Evolutionary conservation across 2,797 vertebrate genomes (phyloP), one percentile per base, ranked within the genome.

Genomic region (Tragopan temminckii): DNA sequence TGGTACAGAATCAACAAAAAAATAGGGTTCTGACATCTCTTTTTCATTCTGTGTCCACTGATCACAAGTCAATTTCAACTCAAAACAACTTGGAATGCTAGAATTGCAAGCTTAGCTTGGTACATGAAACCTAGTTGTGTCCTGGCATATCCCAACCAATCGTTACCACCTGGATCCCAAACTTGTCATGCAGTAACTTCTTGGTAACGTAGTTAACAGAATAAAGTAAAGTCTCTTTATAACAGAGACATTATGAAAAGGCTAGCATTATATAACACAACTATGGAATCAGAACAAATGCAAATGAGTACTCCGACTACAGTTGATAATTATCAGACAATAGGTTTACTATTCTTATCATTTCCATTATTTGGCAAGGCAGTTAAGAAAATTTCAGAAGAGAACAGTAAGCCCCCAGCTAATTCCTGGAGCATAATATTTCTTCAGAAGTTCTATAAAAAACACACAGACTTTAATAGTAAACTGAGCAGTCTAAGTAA

Each of bases 281-380:
- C 89, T 48, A 74, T 66, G 88, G 82, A 80, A 89, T 72, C 80
- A 85, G 89, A 91, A 95, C 91, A 93, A 43, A 43, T 89, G 91
- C 82, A 93, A 93, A 96, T 96, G 85, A 91, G 38, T 4, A 95
- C 82, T 87, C 79, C 92, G 85, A 92, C 70, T 79, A 85, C 62
- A 95, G 93, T 45, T 88, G 91, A 81, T 92, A 95, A 96, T 95
- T 95, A 96, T 94, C 85, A 89, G 80, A 94, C 95, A 96, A 95
- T 79, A 80, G 84, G 18, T 85, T 93, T 82, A 85, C 93, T 96
- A 94, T 95, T 96, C 85, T 96, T 96, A 94, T 85, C 66, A 70
- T 88, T 33, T 83, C 23, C 92, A 89, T 38, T 59, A 40, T 85
- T 93, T 85, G 42, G 35, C 70, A 52, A 93, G 71, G 76, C 84